Evolutionary conservation across 2,888 invertebrate species (phyloP).

Genomic region (Siphlonurus alternatus): DNA sequence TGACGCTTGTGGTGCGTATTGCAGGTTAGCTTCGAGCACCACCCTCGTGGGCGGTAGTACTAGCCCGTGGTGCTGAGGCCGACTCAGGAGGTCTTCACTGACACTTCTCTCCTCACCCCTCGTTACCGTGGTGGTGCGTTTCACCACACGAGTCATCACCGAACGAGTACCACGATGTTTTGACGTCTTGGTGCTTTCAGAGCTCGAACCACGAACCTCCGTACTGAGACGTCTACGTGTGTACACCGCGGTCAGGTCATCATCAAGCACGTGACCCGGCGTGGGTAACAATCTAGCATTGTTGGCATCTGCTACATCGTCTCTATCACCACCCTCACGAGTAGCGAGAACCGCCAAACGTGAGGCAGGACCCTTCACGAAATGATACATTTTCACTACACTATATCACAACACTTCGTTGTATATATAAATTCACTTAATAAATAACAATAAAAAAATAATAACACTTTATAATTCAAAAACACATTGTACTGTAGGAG

Average conservation of each 20-base stretch:
- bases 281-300: conserved; percentile 31
- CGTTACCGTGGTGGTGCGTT: conserved; percentile 55
- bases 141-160: conserved; percentile 70
- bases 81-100: conserved; percentile 36
- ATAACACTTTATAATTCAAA: too few species aligned
- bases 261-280: conserved; percentile 35
- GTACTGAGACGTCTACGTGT: conserved; percentile 69
- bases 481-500: too few species aligned
- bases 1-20: neutral
- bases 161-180: conserved; percentile 63
- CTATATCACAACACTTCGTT: neutral
- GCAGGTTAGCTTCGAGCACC: neutral
- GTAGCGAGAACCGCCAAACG: conserved; percentile 61
- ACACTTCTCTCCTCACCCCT: conserved; percentile 67
- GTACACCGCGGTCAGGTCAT: conserved; percentile 56
- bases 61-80: conserved; percentile 5
- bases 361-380: conserved; percentile 51
- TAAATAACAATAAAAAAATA: too few species aligned
- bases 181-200: conserved; percentile 38
- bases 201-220: conserved; percentile 49
- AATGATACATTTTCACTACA: conserved; percentile 57
- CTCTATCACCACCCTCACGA: conserved; percentile 42
- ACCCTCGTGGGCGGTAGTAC: neutral
- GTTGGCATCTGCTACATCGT: conserved; percentile 26
- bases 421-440: too few species aligned